Evolutionary conservation across 2,797 vertebrate genomes (phyloP), one percentile per base, ranked within the genome.

Genomic region (Hirundo rustica): DNA sequence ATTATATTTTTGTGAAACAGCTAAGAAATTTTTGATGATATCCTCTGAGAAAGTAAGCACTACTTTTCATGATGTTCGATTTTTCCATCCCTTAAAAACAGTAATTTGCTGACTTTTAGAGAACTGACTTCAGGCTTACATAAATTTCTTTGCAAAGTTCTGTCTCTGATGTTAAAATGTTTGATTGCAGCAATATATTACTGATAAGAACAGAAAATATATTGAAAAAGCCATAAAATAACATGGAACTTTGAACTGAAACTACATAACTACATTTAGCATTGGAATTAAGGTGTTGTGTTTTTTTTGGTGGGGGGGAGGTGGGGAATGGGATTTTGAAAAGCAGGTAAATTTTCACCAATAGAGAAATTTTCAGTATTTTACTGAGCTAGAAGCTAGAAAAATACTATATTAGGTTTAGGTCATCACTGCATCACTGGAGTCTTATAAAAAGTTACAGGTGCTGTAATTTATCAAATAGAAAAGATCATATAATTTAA

Each of bases 81-180:
- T 87, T 70, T 90, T 58, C 78, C 76, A 75, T 38, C 32, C 66
- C 60, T 88, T 74, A 76, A 60, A 68, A 83, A 73, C 19, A 95
- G 26, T 13, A 45, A 91, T 76, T 89, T 92, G 16, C 48, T 88
- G 76, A 81, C 88, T 95, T 94, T 32, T 73, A 76, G 38, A 73
- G 34, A 74, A 74, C 20, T 67, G 57, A 92, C 81, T 87, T 50
- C 53, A 62, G 38, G 51, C 42, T 92, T 89, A 57, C 10, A 48
- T 11, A 32, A 25, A 32, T 77, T 84, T 84, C 23, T 85, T 92
- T 58, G 26, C 9, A 5, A 68, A 74, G 21, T 72, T 89, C 57
- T 84, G 14, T 19, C 66, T 32, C 47, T 88, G 47, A 83, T 73
- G 29, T 27, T 80, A 85, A 80, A 89, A 92, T 66, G 29, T 11